phyloP scores from a whole-genome alignment of 2,113 vertebrate species.

The Onychostruthus taczanowskii region DNA sequence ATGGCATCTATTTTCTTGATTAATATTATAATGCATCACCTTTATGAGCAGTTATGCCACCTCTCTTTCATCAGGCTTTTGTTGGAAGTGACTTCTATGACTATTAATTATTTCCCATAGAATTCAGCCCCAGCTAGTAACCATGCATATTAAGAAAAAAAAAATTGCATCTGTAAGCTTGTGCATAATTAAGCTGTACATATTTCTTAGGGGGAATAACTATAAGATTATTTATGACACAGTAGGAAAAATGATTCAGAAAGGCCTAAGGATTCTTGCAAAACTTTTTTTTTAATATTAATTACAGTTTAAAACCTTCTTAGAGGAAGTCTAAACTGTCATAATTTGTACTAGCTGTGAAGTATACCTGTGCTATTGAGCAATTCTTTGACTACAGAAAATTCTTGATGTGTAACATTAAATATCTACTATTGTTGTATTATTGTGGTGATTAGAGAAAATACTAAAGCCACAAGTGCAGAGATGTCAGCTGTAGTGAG shows the following conservation, averaged over 20 bases:
- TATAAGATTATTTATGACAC: slow-evolving; percentile 55
- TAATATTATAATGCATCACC: not conserved
- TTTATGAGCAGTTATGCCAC: slow-evolving; percentile 4
- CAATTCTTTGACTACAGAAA: not conserved
- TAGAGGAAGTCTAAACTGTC: not conserved
- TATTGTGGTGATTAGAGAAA: not conserved
- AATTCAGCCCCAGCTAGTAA: slow-evolving; percentile 19
- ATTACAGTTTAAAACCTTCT: not conserved
- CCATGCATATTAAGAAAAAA: slow-evolving; percentile 22
- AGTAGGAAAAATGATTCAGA: slow-evolving; percentile 34
- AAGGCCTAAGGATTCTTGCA: not conserved
- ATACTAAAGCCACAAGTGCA: not conserved
- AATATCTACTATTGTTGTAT: not conserved
- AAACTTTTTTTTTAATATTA: slow-evolving; percentile 20
- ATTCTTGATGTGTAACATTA: not conserved
- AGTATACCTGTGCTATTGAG: not conserved
- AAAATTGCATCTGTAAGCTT: not conserved
- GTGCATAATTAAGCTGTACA: slow-evolving; percentile 59
- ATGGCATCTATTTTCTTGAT: not conserved
- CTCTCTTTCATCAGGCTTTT: slow-evolving; percentile 27
- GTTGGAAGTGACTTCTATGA: not conserved
- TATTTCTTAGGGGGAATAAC: slow-evolving; percentile 57
- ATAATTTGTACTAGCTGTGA: not conserved
- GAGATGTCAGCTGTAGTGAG: not conserved
- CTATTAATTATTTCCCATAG: slow-evolving; percentile 30